Percentiles rank a stretch among this genome's conserved stretches.
Conservation (phyloP, 2,797 vertebrate genomes). For the Pseudomugil tenellus region DNA sequence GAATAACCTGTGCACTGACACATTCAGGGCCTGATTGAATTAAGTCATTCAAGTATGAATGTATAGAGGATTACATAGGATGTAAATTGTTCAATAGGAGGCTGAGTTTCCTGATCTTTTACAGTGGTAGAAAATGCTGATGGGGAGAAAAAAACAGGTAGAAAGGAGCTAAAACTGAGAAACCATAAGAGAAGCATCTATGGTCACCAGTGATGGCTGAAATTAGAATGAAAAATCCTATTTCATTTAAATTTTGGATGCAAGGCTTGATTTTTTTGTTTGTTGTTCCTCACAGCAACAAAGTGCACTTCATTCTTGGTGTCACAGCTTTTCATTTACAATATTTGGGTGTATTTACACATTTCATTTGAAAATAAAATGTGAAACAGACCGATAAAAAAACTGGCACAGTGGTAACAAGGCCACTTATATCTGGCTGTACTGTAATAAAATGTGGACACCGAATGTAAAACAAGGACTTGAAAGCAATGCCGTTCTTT, state of each 20-base stretch:
- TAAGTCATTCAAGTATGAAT: conserved; percentile 6
- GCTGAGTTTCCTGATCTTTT: conserved; percentile 25
- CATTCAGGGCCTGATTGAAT: conserved; percentile 48
- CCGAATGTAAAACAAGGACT: conserved; percentile 40
- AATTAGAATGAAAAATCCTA: conserved; percentile 37
- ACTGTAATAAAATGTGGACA: conserved; percentile 53
- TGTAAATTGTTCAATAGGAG: conserved; percentile 25
- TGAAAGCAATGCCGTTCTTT: conserved; percentile 51
- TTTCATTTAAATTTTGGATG: conserved; percentile 63
- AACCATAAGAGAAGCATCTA: conserved; percentile 21
- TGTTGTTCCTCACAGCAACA: conserved; percentile 55
- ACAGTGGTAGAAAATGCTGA: conserved; percentile 11
- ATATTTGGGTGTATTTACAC: conserved; percentile 63
- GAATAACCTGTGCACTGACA: conserved; percentile 42
- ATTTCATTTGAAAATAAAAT: conserved; percentile 75
- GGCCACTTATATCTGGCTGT: conserved; percentile 78
- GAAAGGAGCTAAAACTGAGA: conserved; percentile 17
- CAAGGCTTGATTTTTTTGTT: conserved; percentile 58
- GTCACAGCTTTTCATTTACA: conserved; percentile 76
- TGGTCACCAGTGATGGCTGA: conserved; percentile 17
- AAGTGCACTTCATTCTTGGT: conserved; percentile 75
- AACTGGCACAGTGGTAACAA: conserved; percentile 85
- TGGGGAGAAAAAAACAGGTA: neutral
- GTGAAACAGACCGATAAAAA: conserved; percentile 66
- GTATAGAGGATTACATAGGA: neutral